Percentiles rank a stretch among this genome's conserved stretches.
These are phyloP conservation scores for Ornithorhynchus anatinus DNA, from an alignment of 2,113 vertebrate genomes.

Conservation along the genomic window DNA sequence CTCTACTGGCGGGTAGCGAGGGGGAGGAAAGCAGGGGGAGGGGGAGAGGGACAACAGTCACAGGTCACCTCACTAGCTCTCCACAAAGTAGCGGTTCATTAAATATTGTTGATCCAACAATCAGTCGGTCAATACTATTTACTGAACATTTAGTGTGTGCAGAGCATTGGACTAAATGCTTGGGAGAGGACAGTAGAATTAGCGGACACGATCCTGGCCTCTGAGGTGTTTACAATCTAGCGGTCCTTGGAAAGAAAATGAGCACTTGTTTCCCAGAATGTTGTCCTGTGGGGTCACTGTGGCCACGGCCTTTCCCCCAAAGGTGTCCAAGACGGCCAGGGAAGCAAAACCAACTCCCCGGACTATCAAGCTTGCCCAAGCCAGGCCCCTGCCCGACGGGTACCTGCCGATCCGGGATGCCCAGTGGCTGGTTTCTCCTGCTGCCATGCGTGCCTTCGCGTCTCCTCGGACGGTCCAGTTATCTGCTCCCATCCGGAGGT, in stretches of 20 bases:
- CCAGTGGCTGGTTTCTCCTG: constrained; percentile 49
- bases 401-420: not conserved
- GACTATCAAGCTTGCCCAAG: constrained; percentile 35
- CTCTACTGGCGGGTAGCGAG: too few species aligned
- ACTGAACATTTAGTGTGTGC: too few species aligned
- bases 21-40: too few species aligned
- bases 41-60: too few species aligned
- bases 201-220: too few species aligned
- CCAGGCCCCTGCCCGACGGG: constrained; percentile 21
- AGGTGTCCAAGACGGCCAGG: constrained; percentile 42
- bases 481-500: constrained; percentile 58
- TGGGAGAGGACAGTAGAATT: too few species aligned
- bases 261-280: not conserved
- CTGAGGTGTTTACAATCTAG: not conserved
- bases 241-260: not conserved
- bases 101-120: too few species aligned
- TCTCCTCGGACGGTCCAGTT: constrained; percentile 53
- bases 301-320: not conserved
- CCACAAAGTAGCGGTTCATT: too few species aligned
- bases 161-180: too few species aligned
- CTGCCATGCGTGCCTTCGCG: constrained; percentile 14
- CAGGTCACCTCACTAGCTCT: too few species aligned
- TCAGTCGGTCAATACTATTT: too few species aligned
- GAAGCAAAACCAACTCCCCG: constrained; percentile 26
- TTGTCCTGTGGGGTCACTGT: too few species aligned